phyloP scores from a whole-genome alignment of 2,113 vertebrate genomes.

The Serranochromis macrocephalus region DNA sequence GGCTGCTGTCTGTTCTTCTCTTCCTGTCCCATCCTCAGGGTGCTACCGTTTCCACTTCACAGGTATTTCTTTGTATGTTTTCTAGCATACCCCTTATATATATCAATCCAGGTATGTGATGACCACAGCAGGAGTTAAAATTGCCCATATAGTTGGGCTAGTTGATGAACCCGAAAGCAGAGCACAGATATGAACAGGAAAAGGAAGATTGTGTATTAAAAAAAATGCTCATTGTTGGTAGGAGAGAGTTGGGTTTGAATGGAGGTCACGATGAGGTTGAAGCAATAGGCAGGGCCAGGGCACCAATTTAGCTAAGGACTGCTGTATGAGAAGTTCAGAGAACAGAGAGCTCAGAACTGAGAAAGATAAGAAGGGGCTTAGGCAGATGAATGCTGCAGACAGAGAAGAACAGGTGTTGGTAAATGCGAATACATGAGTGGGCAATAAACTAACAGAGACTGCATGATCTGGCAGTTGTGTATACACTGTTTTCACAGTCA shows the following conservation, averaged over 20 bases:
- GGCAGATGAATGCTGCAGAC: background rate
- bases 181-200: background rate
- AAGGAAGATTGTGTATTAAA: background rate
- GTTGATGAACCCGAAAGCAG: background rate
- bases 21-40: constrained; percentile 48
- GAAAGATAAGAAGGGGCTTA: background rate
- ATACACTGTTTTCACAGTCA: background rate
- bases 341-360: background rate
- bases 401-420: background rate
- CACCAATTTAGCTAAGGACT: background rate
- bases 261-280: background rate
- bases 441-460: background rate
- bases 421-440: background rate
- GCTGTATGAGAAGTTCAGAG: background rate
- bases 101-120: background rate
- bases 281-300: background rate
- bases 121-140: background rate
- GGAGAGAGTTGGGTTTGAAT: background rate
- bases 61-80: constrained; percentile 16
- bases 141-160: background rate
- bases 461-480: background rate
- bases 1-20: constrained; percentile 48
- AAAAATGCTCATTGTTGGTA: background rate
- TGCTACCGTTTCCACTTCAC: constrained; percentile 7
- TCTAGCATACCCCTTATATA: background rate